phyloP scores from a whole-genome alignment of 2,797 vertebrate species.

The Sebastes nivosus region DNA sequence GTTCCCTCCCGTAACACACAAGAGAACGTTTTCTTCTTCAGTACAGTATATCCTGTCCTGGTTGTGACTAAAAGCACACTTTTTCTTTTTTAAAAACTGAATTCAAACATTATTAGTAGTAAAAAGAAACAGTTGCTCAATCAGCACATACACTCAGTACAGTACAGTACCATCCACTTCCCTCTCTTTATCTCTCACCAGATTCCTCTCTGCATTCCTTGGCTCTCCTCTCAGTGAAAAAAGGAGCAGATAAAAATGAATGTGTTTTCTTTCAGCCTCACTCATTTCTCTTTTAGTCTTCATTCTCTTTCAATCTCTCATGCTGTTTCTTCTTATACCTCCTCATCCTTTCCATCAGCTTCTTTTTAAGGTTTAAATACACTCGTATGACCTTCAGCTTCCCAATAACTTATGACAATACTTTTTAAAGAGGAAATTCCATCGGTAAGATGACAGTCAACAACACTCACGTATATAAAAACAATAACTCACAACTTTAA shows the following conservation, averaged over 20 bases:
- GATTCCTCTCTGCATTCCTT: constrained; percentile 78
- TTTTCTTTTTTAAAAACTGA: not conserved
- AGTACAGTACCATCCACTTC: constrained; percentile 67
- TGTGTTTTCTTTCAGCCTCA: constrained; percentile 55
- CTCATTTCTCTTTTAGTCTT: not conserved
- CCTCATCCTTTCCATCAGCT: not conserved
- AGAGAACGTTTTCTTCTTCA: not conserved
- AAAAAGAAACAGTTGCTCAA: constrained; percentile 22
- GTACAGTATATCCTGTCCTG: not conserved
- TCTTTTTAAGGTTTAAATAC: not conserved
- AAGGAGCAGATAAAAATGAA: constrained; percentile 57
- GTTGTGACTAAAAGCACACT: not conserved
- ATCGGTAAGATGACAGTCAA: not conserved
- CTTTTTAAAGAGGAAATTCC: not conserved
- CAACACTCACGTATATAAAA: not conserved
- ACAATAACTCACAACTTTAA: constrained; percentile 16
- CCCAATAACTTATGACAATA: not conserved
- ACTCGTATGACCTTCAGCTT: not conserved
- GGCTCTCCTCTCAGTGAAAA: constrained; percentile 47
- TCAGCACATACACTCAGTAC: constrained; percentile 13
- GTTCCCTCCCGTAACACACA: not conserved
- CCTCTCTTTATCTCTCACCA: constrained; percentile 73
- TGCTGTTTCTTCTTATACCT: constrained; percentile 3
- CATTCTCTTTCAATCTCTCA: not conserved
- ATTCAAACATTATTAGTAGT: not conserved